These are phyloP conservation scores for Pogonocichla stellata DNA, from an alignment of 2,113 vertebrate species.

Conservation along the genomic window DNA sequence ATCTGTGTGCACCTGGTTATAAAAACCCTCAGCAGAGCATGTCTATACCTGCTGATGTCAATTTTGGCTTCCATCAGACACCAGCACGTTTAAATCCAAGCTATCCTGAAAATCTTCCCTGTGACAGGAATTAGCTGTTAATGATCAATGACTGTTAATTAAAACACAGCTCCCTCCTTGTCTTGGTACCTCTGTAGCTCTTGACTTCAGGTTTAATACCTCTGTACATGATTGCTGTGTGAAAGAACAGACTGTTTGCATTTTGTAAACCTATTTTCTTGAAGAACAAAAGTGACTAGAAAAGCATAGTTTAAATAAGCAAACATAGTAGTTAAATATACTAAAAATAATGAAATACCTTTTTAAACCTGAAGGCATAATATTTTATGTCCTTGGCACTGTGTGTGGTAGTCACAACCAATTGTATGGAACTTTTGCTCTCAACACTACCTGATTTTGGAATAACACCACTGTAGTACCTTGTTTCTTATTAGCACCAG, in stretches of 20 bases:
- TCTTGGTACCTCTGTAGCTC: background rate
- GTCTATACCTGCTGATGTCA: background rate
- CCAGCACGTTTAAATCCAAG: background rate
- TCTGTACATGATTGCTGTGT: background rate
- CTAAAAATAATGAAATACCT: background rate
- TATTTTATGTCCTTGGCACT: background rate
- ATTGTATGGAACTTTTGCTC: background rate
- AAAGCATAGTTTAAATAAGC: background rate
- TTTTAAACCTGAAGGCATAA: background rate
- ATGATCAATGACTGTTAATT: background rate
- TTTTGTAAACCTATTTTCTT: background rate
- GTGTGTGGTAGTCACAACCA: background rate
- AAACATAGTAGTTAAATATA: background rate
- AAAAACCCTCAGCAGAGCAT: background rate
- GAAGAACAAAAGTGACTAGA: background rate
- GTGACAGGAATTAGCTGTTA: background rate
- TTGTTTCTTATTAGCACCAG: background rate
- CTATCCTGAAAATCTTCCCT: background rate
- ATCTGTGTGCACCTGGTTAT: background rate
- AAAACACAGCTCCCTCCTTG: background rate
- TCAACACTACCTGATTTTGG: background rate
- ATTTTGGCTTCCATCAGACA: background rate
- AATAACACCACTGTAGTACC: background rate
- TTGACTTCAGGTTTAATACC: background rate
- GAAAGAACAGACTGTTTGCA: background rate